These are phyloP conservation scores for Atherinosoma microstoma DNA, from an alignment of 2,797 vertebrate species.

Conservation along the genomic window DNA sequence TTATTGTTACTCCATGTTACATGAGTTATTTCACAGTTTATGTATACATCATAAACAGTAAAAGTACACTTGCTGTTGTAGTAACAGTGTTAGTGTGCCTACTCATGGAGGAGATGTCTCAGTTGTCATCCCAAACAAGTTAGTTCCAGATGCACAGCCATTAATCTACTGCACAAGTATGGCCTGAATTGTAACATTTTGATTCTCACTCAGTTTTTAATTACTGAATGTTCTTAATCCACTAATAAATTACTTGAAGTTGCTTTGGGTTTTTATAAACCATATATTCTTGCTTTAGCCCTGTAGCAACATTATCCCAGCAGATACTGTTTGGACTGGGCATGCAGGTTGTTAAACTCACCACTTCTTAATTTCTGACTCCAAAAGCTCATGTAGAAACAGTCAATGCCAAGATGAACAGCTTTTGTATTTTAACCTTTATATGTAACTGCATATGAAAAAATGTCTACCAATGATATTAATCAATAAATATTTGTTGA, in stretches of 20 bases:
- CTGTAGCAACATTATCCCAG: conserved; percentile 52
- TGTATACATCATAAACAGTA: conserved; percentile 56
- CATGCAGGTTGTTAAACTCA: conserved; percentile 26
- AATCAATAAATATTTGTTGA: conserved; percentile 37
- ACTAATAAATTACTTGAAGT: conserved; percentile 72
- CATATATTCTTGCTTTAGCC: conserved; percentile 38
- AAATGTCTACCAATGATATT: conserved; percentile 16
- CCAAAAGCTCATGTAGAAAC: conserved; percentile 42
- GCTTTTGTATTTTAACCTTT: conserved; percentile 69
- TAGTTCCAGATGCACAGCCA: conserved; percentile 64
- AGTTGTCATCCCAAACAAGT: conserved; percentile 23
- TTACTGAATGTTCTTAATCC: conserved; percentile 69
- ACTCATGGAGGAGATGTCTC: conserved; percentile 27
- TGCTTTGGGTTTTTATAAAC: conserved; percentile 59
- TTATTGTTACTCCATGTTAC: conserved; percentile 52
- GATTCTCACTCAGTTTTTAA: conserved; percentile 62
- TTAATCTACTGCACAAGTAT: conserved; percentile 66
- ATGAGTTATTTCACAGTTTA: conserved; percentile 40
- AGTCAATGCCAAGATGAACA: conserved; percentile 69
- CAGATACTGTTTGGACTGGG: conserved; percentile 38
- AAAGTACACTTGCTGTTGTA: conserved; percentile 44
- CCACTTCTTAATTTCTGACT: conserved; percentile 32
- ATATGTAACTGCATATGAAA: conserved; percentile 41
- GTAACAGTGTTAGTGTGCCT: conserved; percentile 41
- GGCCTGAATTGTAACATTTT: conserved; percentile 65